phyloP scores from a whole-genome alignment of 2,113 vertebrate species.

The Ranitomeya variabilis region DNA sequence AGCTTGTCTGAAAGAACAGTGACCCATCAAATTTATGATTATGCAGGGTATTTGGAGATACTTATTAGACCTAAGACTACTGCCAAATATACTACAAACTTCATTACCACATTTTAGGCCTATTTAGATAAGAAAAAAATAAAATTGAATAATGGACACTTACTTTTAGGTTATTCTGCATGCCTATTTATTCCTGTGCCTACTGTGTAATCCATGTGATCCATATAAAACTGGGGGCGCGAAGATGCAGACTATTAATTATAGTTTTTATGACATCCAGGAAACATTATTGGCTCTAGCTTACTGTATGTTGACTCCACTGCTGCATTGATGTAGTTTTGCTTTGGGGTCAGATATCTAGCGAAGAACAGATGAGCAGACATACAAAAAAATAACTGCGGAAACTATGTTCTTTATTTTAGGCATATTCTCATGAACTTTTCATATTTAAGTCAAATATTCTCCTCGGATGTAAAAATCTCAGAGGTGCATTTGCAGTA shows the following conservation, averaged over 20 bases:
- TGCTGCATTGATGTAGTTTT: neutral
- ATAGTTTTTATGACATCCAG: neutral
- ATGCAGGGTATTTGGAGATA: too few relatives aligned
- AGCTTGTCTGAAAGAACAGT: too few relatives aligned
- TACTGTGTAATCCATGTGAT: neutral
- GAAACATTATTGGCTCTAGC: neutral
- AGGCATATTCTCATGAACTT: slow-evolving; percentile 18
- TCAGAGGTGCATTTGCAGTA: neutral
- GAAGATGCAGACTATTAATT: neutral
- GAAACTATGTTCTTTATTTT: neutral
- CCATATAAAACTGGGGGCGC: neutral
- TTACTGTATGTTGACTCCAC: neutral
- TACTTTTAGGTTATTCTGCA: neutral
- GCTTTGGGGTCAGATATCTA: neutral
- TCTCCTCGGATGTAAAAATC: slow-evolving; percentile 14
- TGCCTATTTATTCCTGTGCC: neutral
- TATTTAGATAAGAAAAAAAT: too few relatives aligned
- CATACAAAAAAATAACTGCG: neutral
- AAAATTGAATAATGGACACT: neutral
- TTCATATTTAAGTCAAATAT: neutral
- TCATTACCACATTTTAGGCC: too few relatives aligned
- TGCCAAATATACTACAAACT: too few relatives aligned
- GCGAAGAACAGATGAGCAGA: neutral
- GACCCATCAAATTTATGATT: too few relatives aligned
- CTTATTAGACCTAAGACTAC: too few relatives aligned